Evolutionary conservation across 1,140 invertebrate species (phyloP).

Genomic region (Diorhabda carinulata): DNA sequence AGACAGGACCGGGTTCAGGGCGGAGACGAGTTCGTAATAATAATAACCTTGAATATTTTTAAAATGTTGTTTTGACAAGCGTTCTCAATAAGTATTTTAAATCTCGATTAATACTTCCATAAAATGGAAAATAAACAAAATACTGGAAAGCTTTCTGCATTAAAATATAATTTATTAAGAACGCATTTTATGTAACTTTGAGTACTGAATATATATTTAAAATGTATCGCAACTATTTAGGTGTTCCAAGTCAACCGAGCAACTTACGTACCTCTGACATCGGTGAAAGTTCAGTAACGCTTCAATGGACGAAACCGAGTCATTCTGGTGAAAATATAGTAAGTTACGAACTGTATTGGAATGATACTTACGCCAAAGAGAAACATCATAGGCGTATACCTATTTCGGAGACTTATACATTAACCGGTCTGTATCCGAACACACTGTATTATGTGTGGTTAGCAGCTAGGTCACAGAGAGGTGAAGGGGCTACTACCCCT

Average conservation of each 20-base stretch:
- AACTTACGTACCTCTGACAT: slow-evolving; percentile 80
- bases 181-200: too few relatives aligned
- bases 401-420: slow-evolving; percentile 77
- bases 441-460: slow-evolving; percentile 95
- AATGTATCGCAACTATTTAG: slow-evolving; percentile 39
- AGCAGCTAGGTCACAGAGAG: slow-evolving; percentile 83
- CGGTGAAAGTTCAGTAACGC: slow-evolving; percentile 76
- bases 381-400: slow-evolving; percentile 69
- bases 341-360: slow-evolving; percentile 95
- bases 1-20: too few relatives aligned
- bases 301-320: slow-evolving; percentile 85
- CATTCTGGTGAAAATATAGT: slow-evolving; percentile 90
- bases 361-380: slow-evolving; percentile 88
- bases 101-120: too few relatives aligned
- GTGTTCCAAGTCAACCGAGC: slow-evolving; percentile 91
- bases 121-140: too few relatives aligned
- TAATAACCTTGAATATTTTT: too few relatives aligned
- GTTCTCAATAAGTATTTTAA: too few relatives aligned
- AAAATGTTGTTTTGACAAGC: too few relatives aligned
- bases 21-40: too few relatives aligned
- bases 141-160: too few relatives aligned
- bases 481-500: slow-evolving; percentile 92
- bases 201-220: too few relatives aligned
- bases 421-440: slow-evolving; percentile 88
- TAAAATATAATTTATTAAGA: too few relatives aligned